phyloP scores from a whole-genome alignment of 2,888 invertebrate species.

The Bellardia pandia region DNA sequence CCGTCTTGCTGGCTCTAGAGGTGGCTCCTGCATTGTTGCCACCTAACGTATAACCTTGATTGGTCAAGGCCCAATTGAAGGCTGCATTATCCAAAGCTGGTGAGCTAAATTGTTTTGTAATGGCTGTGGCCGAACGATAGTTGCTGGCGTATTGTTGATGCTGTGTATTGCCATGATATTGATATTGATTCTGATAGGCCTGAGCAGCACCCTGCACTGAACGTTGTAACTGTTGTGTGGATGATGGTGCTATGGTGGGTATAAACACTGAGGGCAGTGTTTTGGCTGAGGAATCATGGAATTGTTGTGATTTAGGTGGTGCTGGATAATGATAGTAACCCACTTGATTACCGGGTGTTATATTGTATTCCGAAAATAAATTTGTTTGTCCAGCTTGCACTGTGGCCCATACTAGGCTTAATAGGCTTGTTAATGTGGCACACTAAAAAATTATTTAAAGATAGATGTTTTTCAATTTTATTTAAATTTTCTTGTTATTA shows the following conservation, averaged over 20 bases:
- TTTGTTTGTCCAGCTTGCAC: slow-evolving; percentile 35
- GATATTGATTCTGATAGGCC: slow-evolving; percentile 62
- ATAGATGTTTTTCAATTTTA: slow-evolving; percentile 32
- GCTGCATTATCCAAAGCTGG: slow-evolving; percentile 80
- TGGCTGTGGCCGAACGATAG: slow-evolving; percentile 1
- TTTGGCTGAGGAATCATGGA: slow-evolving; percentile 12
- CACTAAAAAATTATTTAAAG: slow-evolving; percentile 65
- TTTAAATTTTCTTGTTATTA: slow-evolving; percentile 29
- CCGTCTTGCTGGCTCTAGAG: slow-evolving; percentile 14
- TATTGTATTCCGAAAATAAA: slow-evolving; percentile 74
- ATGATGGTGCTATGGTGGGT: slow-evolving; percentile 19
- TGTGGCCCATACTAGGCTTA: slow-evolving; percentile 27
- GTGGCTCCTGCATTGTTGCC: slow-evolving; percentile 55
- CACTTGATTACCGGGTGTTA: slow-evolving; percentile 74
- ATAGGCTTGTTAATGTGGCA: slow-evolving; percentile 69
- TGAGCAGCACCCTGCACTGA: not conserved
- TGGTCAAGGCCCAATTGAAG: slow-evolving; percentile 79
- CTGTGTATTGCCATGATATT: slow-evolving; percentile 9
- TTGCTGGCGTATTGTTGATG: not conserved
- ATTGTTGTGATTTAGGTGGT: slow-evolving; percentile 72
- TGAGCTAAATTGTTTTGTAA: slow-evolving; percentile 76
- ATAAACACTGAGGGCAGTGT: not conserved
- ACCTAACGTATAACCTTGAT: slow-evolving; percentile 78
- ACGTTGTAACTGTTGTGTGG: not conserved
- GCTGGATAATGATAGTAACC: slow-evolving; percentile 79